phyloP scores from a whole-genome alignment of 2,888 invertebrate genomes.

The Iphiclides podalirius region DNA sequence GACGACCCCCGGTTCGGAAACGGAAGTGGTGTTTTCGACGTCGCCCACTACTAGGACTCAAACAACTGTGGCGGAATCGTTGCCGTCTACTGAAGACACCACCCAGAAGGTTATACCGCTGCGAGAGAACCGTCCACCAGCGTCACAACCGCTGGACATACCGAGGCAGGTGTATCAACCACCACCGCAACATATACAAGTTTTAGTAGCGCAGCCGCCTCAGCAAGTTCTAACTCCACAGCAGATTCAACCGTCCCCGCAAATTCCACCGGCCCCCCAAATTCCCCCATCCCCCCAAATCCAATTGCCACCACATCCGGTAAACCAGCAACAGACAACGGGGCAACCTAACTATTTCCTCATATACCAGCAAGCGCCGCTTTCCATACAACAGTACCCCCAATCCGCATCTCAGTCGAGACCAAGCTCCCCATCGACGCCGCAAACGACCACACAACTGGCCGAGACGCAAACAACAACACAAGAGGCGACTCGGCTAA shows the following conservation, averaged over 20 bases:
- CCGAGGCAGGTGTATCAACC: conserved; percentile 6
- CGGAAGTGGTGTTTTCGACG: conserved; percentile 9
- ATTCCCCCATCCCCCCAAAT: conserved; percentile 7
- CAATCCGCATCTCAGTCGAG: conserved; percentile 10
- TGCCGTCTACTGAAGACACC: conserved; percentile 18
- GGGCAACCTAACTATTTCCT: conserved; percentile 31
- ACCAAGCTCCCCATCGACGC: conserved; percentile 4
- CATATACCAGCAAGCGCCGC: conserved; percentile 26
- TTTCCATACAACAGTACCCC: conserved; percentile 18
- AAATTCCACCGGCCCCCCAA: conserved; percentile 4
- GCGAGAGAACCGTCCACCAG: conserved; percentile 1
- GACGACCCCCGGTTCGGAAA: conserved; percentile 18
- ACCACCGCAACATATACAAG: conserved; percentile 14
- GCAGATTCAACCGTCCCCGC: neutral
- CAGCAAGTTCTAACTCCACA: neutral
- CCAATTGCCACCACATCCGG: neutral
- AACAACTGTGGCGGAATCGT: conserved; percentile 10
- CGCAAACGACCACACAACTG: conserved; percentile 6
- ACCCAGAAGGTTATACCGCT: conserved; percentile 8
- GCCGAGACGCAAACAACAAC: conserved; percentile 16
- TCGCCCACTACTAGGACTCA: conserved; percentile 16
- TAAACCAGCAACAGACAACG: conserved; percentile 24
- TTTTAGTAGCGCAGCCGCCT: conserved; percentile 6
- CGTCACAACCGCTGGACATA: neutral
- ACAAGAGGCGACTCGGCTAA: conserved; percentile 16